Conservation (phyloP, 2,888 invertebrate species). For the Crioceris asparagi region DNA sequence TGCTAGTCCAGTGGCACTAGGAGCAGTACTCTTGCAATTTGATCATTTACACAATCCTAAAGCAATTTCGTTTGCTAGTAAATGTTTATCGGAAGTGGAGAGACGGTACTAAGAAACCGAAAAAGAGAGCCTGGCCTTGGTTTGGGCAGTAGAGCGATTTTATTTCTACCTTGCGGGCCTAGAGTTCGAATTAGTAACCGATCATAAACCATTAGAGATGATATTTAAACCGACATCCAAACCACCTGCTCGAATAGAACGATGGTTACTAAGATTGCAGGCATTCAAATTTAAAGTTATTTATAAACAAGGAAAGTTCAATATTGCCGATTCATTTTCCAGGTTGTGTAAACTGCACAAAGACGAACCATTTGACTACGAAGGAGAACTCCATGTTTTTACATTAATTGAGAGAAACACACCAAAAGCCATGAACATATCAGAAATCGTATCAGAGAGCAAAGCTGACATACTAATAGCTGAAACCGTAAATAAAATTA, state of each 20-base stretch:
- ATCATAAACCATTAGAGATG: slow-evolving; percentile 30
- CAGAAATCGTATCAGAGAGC: slow-evolving; percentile 11
- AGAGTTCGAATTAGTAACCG: slow-evolving; percentile 30
- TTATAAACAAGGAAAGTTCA: slow-evolving; percentile 19
- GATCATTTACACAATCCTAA: slow-evolving; percentile 15
- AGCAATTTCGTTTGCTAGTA: slow-evolving; percentile 22
- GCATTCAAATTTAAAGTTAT: slow-evolving; percentile 18
- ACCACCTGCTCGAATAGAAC: slow-evolving; percentile 19
- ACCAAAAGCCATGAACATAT: slow-evolving; percentile 15
- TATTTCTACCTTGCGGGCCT: slow-evolving; percentile 33
- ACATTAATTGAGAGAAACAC: slow-evolving; percentile 11
- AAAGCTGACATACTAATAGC: no score
- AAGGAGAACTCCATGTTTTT: slow-evolving; percentile 15
- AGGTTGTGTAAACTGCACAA: slow-evolving; percentile 12
- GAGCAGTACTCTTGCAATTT: slow-evolving; percentile 23
- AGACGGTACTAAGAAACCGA: slow-evolving; percentile 29
- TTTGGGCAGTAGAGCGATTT: slow-evolving; percentile 35
- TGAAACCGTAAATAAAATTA: no score
- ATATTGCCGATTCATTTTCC: slow-evolving; percentile 23
- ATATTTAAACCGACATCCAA: slow-evolving; percentile 23
- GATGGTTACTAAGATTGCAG: slow-evolving; percentile 22
- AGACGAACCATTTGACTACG: slow-evolving; percentile 13
- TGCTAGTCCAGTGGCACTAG: slow-evolving; percentile 24
- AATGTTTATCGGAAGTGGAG: slow-evolving; percentile 19
- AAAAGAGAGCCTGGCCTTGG: slow-evolving; percentile 30